Evolutionary conservation across 2,888 invertebrate genomes (phyloP).

Genomic region (Folsomia manolachei): DNA sequence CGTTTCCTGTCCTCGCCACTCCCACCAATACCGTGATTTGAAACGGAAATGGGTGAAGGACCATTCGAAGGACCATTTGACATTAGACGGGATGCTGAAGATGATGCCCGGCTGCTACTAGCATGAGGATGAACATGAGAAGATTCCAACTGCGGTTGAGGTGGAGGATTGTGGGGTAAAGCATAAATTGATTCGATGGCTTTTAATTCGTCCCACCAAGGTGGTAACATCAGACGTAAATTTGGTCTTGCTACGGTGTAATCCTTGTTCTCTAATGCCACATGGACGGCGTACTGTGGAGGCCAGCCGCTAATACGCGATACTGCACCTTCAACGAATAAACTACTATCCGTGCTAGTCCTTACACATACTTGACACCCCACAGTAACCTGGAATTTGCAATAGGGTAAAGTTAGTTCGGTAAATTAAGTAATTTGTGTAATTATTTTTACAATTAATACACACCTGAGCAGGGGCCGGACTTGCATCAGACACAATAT

Average conservation of each 20-base stretch:
- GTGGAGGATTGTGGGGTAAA: conserved; percentile 37
- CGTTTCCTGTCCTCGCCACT: conserved; percentile 58
- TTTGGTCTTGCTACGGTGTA: conserved; percentile 83
- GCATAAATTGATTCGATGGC: conserved; percentile 53
- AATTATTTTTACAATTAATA: not conserved
- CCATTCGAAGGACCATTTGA: conserved; percentile 39
- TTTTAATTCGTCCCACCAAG: conserved; percentile 94
- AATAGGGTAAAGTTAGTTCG: not conserved
- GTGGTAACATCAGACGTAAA: conserved; percentile 82
- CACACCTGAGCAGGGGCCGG: conserved; percentile 58
- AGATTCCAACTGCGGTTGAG: conserved; percentile 25
- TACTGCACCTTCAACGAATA: conserved; percentile 84
- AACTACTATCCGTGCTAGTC: conserved; percentile 61
- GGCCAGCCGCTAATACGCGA: conserved; percentile 66
- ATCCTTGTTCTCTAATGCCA: conserved; percentile 47
- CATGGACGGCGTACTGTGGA: conserved; percentile 65
- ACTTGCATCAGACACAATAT: conserved; percentile 89
- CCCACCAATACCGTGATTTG: conserved; percentile 29
- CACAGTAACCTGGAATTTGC: conserved; percentile 66
- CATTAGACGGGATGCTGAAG: conserved; percentile 51
- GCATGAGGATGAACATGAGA: conserved; percentile 21
- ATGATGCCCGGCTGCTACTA: conserved; percentile 53
- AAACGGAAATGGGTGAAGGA: conserved; percentile 18
- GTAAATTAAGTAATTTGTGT: not conserved
- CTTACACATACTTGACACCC: conserved; percentile 75